These are phyloP conservation scores for Molossus alvarezi DNA, from an alignment of 2,797 vertebrate species.

Conservation along the genomic window DNA sequence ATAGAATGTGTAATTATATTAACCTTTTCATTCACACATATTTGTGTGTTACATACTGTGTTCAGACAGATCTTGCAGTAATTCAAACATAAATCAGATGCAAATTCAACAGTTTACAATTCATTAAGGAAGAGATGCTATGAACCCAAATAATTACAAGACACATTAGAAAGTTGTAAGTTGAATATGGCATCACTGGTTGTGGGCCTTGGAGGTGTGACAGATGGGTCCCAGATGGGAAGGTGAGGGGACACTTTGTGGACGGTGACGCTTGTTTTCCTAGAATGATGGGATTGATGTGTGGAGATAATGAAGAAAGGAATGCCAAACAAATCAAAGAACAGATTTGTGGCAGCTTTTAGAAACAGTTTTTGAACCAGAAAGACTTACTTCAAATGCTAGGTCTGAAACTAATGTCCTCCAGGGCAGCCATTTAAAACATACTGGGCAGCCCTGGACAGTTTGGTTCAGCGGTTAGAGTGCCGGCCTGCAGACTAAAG, in stretches of 20 bases:
- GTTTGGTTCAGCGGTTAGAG: no score
- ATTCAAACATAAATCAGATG: neutral
- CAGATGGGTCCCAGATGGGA: neutral
- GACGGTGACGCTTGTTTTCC: neutral
- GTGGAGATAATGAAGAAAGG: neutral
- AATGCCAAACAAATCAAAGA: conserved; percentile 24
- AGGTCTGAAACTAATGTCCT: neutral
- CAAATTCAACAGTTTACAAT: neutral
- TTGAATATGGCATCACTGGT: neutral
- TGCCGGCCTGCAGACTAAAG: no score
- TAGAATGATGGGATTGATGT: neutral
- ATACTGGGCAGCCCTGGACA: no score
- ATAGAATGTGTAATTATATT: neutral
- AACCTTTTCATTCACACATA: neutral
- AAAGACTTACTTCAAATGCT: neutral
- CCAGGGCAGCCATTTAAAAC: neutral
- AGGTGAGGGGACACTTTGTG: neutral
- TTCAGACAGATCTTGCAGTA: neutral
- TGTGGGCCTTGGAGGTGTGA: neutral
- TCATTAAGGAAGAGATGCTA: conserved; percentile 8
- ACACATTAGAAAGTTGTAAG: neutral
- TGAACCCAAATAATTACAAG: neutral
- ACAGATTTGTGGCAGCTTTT: neutral
- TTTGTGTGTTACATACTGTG: neutral
- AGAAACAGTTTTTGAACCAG: neutral